These are phyloP conservation scores for Xiphydria camelus DNA, from an alignment of 2,888 invertebrate genomes.

Conservation along the genomic window DNA sequence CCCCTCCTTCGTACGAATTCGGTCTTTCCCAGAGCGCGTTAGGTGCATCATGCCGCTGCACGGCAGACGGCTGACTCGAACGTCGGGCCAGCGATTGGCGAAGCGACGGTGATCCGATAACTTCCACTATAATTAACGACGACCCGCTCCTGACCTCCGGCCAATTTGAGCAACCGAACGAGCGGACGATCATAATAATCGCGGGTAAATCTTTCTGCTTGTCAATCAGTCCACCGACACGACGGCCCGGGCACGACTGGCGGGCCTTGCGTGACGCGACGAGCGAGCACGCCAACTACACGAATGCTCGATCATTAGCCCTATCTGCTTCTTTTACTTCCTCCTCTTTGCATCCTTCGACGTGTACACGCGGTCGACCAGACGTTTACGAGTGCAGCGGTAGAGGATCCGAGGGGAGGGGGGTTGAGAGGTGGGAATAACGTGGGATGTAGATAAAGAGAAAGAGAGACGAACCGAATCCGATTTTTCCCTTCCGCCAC, in stretches of 20 bases:
- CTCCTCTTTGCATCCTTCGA: too few species aligned
- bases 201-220: constrained; percentile 15
- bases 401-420: too few species aligned
- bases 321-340: constrained; percentile 8
- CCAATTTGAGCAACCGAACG: constrained; percentile 47
- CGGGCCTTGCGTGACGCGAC: constrained; percentile 31
- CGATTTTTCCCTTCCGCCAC: too few species aligned
- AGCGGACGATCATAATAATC: constrained; percentile 50
- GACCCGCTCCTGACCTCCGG: constrained; percentile 50
- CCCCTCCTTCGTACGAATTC: too few species aligned
- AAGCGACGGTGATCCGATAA: constrained; percentile 50
- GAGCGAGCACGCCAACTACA: constrained; percentile 14
- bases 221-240: constrained; percentile 37
- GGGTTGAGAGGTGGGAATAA: too few species aligned
- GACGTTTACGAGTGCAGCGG: too few species aligned
- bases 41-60: too few species aligned
- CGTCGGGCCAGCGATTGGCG: neutral
- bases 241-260: constrained; percentile 3
- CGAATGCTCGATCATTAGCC: constrained; percentile 15
- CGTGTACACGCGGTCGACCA: too few species aligned
- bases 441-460: too few species aligned
- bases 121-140: constrained; percentile 53
- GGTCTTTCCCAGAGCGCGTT: too few species aligned
- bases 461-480: too few species aligned
- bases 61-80: too few species aligned